Evolutionary conservation across 2,888 invertebrate species (phyloP), one percentile per base, ranked within the genome.

Genomic region (Calameuta idolon): DNA sequence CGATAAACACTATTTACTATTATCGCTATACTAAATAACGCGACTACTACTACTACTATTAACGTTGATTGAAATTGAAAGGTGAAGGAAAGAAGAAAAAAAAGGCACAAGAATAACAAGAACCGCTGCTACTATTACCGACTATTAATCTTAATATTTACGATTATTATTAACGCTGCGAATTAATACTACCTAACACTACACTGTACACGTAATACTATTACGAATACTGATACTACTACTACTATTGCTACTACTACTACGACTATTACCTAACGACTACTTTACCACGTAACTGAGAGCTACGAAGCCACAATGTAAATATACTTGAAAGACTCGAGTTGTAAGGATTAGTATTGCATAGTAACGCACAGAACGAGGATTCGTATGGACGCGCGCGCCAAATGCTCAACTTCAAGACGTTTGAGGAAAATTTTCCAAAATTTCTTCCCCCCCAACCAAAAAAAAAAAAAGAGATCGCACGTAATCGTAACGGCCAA

Each of bases 161-260:
- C 71, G 12, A 71, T n/a, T 71, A 71, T 30, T 71, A 81, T 34
- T 83, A 76, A 79, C 81, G 73, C 71, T 71, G 35, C 55, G 73
- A 40, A 80, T 77, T 76, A 81, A 73, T 78, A 79, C 75, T 80
- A 78, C 33, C 78, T 79, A 81, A 75, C 78, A 79, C 77, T 77
- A 76, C 81, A 80, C 79, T 71, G 77, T 55, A 80, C 78, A 78
- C 79, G 79, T 74, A 79, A 69, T 74, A 81, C 85, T 76, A 79
- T 82, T 83, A 85, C 82, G 85, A 83, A 76, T 84, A 84, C 83
- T 83, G 82, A 79, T 82, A 82, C 81, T 81, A 82, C 81, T 82
- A 81, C 81, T 85, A 82, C 79, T 82, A 82, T 81, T 80, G 82
- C 81, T 82, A 81, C 80, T 85, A 78, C 76, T 80, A 81, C 4